Conservation (phyloP, 2,797 vertebrate genomes). For the Anabacerthia variegaticeps region DNA sequence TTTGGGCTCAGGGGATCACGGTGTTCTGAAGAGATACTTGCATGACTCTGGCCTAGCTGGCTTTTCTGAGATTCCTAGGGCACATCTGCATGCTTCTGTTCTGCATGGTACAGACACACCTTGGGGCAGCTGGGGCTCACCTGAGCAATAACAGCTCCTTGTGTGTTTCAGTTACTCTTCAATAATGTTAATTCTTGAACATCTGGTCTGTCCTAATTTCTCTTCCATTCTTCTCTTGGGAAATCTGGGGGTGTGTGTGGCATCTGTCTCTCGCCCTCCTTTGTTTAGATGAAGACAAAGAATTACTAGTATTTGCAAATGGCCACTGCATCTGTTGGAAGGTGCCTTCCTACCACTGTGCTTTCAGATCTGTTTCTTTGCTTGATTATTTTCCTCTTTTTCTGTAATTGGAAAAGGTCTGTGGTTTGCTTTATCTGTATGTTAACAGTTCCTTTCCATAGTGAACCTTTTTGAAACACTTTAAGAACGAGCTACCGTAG, state of each 20-base stretch:
- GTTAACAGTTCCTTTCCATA: not conserved
- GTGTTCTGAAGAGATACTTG: not conserved
- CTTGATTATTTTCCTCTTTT: not conserved
- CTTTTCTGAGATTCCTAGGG: not conserved
- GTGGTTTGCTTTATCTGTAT: not conserved
- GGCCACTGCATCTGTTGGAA: not conserved
- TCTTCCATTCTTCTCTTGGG: conserved; percentile 9
- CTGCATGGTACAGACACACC: not conserved
- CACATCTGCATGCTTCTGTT: not conserved
- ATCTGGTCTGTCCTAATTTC: conserved; percentile 32
- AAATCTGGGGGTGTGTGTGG: not conserved
- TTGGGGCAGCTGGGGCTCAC: conserved; percentile 6
- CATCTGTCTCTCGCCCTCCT: not conserved
- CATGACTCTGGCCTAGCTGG: not conserved
- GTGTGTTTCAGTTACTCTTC: not conserved
- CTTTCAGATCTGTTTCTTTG: not conserved
- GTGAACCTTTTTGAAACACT: not conserved
- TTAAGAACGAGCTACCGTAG: not conserved
- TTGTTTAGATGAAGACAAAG: conserved; percentile 1
- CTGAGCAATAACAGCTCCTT: not conserved
- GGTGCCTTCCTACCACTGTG: not conserved
- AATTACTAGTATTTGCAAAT: not conserved
- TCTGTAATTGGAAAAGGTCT: not conserved
- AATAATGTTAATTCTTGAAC: conserved; percentile 17
- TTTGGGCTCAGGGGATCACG: not conserved